Conservation (phyloP, 2,888 invertebrate species). For the Ichneumoninae sp. region DNA sequence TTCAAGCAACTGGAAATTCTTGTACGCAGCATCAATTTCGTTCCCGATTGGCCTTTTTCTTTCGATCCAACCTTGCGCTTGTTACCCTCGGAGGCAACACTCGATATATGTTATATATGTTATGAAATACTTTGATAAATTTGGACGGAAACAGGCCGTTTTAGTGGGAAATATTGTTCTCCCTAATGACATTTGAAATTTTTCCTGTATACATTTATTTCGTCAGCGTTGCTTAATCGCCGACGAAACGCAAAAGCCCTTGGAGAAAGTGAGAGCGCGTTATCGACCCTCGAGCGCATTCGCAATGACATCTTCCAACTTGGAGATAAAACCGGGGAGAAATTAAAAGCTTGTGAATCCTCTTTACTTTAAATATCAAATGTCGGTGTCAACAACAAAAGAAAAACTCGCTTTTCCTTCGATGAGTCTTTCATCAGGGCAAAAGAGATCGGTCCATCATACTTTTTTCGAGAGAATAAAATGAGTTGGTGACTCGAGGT, state of each 20-base stretch:
- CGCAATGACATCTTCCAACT: conserved; percentile 49
- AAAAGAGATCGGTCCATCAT: conserved; percentile 28
- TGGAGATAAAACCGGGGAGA: conserved; percentile 28
- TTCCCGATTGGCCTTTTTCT: conserved; percentile 11
- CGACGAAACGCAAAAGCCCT: conserved; percentile 48
- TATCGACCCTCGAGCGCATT: conserved; percentile 37
- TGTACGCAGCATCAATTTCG: conserved; percentile 1
- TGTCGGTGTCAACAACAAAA: neutral
- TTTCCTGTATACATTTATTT: conserved; percentile 35
- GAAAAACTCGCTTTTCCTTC: neutral
- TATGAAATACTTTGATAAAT: too few species aligned
- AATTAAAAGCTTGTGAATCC: conserved; percentile 32
- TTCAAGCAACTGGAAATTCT: neutral
- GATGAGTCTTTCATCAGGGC: neutral
- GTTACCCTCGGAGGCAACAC: neutral
- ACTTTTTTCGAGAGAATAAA: conserved; percentile 69
- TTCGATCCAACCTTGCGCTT: neutral
- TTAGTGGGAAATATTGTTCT: conserved; percentile 50
- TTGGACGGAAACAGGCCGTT: conserved; percentile 25
- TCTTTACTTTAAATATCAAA: neutral
- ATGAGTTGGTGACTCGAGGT: conserved; percentile 70
- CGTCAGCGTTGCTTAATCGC: conserved; percentile 44
- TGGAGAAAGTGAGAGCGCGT: conserved; percentile 34
- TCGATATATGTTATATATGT: neutral
- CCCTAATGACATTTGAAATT: conserved; percentile 71